Base-by-base conservation (phyloP, 2,113 vertebrate species). In the Dipodomys ordii region DNA sequence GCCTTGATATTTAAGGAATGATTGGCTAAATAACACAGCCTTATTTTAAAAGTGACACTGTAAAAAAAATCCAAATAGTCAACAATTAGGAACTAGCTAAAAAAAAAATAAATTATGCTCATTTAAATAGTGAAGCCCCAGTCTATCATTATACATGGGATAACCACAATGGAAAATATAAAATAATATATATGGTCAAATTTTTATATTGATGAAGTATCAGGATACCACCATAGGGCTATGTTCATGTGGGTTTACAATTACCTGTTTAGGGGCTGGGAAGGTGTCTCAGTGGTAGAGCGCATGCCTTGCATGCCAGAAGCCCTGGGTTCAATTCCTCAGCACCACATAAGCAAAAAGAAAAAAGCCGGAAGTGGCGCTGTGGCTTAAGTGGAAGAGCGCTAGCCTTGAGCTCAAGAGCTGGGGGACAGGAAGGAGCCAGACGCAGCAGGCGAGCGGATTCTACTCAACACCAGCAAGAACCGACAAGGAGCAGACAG, bases 11-110 rank as follows among this genome's bases (percentile, higher is more conserved):
- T 71, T 91, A 68, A 94, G 67, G 35, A 35, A 68, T 12, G 78
- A 6, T 19, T n/a, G 15, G 60, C 4, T 93, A 90, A 76, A 87
- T 35, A 90, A 83, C 16, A 81, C 11, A 69, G 25, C 5, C 65
- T 57, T 87, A 67, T 86, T 90, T 83, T 32, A 65, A 95, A 96
- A 88, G 20, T 82, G 60, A 22, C 20, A 62, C 60, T 62, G 60
- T 53, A 39, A 91, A 95, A 95, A 83, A 39, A 91, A 71, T 83
- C 25, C 49, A 91, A 74, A 20, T 57, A 88, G 67, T n/a, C 65
- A 65, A 49, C 25, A 91, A 74, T 46, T 18, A 82, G 35, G 53
- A 11, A 65, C 30, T 28, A 3, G 20, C 53, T 83, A 72, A 80
- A 68, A 53, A 32, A 81, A 2, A 35, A 90, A 72, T 65, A 77